phyloP scores from a whole-genome alignment of 2,888 invertebrate genomes.

The Nemapogon koenigi region DNA sequence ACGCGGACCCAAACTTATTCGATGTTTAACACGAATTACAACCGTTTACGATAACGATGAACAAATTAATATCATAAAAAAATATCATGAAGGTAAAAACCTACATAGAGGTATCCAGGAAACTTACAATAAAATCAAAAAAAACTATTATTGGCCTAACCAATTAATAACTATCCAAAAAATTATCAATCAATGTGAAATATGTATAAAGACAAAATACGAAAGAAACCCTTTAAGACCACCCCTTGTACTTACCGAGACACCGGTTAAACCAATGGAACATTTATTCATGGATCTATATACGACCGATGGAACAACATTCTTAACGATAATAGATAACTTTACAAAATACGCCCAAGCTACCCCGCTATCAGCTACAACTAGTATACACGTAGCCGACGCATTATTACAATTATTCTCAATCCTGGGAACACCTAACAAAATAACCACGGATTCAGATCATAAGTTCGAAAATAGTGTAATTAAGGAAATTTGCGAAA shows the following conservation, averaged over 20 bases:
- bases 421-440: neutral
- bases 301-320: conserved; percentile 8
- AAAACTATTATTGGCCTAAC: conserved; percentile 11
- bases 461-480: neutral
- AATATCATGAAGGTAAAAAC: conserved; percentile 17
- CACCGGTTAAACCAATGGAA: conserved; percentile 20
- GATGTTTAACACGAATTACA: conserved; percentile 17
- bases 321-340: conserved; percentile 13
- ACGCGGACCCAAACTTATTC: conserved; percentile 17
- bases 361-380: conserved; percentile 12
- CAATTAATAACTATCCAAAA: conserved; percentile 17
- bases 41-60: conserved; percentile 15
- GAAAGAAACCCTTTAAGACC: conserved; percentile 21
- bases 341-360: conserved; percentile 14
- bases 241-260: conserved; percentile 20
- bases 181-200: conserved; percentile 22
- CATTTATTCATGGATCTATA: conserved; percentile 19
- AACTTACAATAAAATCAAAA: conserved; percentile 7
- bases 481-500: conserved; percentile 1
- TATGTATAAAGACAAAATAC: conserved; percentile 20
- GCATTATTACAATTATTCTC: neutral
- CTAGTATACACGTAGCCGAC: conserved; percentile 3
- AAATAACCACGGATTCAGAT: neutral
- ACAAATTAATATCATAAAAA: conserved; percentile 13
- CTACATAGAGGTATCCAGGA: conserved; percentile 11